Base-by-base conservation (phyloP, 2,888 invertebrate genomes). In the Yponomeuta sedellus region DNA sequence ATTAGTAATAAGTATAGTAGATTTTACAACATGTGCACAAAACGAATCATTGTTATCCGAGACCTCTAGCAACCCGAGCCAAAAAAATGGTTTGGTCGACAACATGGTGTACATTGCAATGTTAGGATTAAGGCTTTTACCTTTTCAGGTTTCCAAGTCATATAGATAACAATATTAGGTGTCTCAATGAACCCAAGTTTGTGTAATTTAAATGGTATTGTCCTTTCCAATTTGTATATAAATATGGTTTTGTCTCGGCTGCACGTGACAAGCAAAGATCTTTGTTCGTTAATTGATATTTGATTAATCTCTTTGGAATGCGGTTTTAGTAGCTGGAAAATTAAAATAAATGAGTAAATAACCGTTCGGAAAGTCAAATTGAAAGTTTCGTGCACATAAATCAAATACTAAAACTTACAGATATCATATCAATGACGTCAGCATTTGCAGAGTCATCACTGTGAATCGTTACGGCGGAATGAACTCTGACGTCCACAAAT, bases 201-300 rank as follows among this genome's bases (percentile, higher is more conserved):
- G 10, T 88, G 73, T 64, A 96, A 74, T 1, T 85, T 76, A 66
- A 92, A 88, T 0, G 92, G 89, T 22, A 83, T 82, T 0, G 79
- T 77, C 0, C 72, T 69, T 61, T 75, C 66, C 20, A 96, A 70
- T 44, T 85, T 77, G 74, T 94, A 95, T 66, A 95, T 85, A 73
- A 96, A 96, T 70, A 96, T 92, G 0, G 95, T 95, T 16, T 81
- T 85, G 77, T 97, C 96, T 68, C 92, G 86, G 1, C 94, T 93
- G 10, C 94, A 94, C 0, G 94, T 95, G 0, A 96, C 92, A 11
- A 96, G 76, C 64, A 95, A 68, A 0, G 91, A 92, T 12, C 92
- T 88, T 16, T 82, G 78, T 0, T 83, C 74, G 77, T 95, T 95
- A 20, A 95, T 82, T 1, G 92, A 86, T 79, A 96, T 92, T 69